These are phyloP conservation scores for Struthio camelus DNA, from an alignment of 2,113 vertebrate species.

Conservation along the genomic window DNA sequence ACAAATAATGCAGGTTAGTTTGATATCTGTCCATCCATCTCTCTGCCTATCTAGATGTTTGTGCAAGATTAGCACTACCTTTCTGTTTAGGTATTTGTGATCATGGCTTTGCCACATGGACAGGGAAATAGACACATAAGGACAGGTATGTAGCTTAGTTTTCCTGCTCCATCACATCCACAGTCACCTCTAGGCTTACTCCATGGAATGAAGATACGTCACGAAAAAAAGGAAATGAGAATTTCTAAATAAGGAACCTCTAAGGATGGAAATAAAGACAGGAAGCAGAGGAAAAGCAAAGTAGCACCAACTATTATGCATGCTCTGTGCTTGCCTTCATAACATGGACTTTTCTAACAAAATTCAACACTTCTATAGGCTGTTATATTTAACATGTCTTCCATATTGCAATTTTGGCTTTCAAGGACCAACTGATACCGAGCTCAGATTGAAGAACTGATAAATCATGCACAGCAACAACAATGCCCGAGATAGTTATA, in stretches of 20 bases:
- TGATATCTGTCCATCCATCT: background rate
- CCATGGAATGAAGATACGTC: background rate
- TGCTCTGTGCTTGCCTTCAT: too few relatives aligned
- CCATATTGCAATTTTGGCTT: too few relatives aligned
- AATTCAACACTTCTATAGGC: too few relatives aligned
- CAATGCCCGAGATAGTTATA: background rate
- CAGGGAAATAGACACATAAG: background rate
- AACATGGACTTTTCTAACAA: too few relatives aligned
- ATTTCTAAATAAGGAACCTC: background rate
- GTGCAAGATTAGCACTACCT: background rate
- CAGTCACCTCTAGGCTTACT: background rate
- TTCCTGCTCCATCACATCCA: background rate
- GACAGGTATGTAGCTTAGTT: background rate
- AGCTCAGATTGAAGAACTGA: too few relatives aligned
- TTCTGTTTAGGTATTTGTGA: background rate
- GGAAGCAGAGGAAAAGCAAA: background rate
- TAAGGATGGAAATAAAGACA: background rate
- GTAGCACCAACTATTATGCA: too few relatives aligned
- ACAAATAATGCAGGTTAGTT: fast-evolving
- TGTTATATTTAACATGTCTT: too few relatives aligned
- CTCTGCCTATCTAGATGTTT: background rate
- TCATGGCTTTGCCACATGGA: too few relatives aligned
- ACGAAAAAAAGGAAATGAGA: background rate
- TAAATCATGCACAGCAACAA: too few relatives aligned
- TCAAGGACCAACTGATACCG: too few relatives aligned